Conservation (phyloP, 2,888 invertebrate species). For the Mycalesis mineus region DNA sequence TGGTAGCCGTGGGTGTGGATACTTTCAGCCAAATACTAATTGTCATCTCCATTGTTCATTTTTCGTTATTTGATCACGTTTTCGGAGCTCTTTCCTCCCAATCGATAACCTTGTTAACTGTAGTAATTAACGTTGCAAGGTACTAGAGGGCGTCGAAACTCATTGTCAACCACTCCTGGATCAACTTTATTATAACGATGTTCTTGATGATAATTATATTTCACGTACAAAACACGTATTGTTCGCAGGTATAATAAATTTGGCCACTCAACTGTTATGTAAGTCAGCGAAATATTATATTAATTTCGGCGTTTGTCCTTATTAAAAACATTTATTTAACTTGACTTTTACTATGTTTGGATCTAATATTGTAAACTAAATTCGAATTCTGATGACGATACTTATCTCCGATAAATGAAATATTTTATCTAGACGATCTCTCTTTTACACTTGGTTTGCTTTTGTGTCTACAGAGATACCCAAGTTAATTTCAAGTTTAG, state of each 20-base stretch:
- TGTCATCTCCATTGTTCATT: slow-evolving; percentile 15
- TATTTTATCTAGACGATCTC: too few species aligned
- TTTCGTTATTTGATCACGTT: slow-evolving; percentile 29
- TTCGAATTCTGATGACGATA: too few species aligned
- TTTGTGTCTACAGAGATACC: too few species aligned
- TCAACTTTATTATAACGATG: slow-evolving; percentile 32
- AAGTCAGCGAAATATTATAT: background rate
- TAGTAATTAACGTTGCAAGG: slow-evolving; percentile 31
- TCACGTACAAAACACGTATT: slow-evolving; percentile 1
- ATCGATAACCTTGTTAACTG: slow-evolving; percentile 29
- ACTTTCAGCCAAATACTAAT: slow-evolving; percentile 17
- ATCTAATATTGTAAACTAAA: too few species aligned
- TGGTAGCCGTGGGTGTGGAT: background rate
- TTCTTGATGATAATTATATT: slow-evolving; percentile 23
- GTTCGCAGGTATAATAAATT: slow-evolving; percentile 1
- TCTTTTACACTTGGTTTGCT: too few species aligned
- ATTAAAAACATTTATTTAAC: too few species aligned
- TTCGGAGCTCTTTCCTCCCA: slow-evolving; percentile 24
- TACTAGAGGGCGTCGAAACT: slow-evolving; percentile 29
- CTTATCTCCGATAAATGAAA: too few species aligned
- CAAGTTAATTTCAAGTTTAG: too few species aligned
- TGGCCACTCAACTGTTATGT: background rate
- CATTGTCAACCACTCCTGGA: slow-evolving; percentile 28
- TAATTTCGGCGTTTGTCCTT: too few species aligned
- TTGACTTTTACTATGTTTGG: too few species aligned